These are phyloP conservation scores for Thera britannica DNA, from an alignment of 2,888 invertebrate species.

Conservation along the genomic window DNA sequence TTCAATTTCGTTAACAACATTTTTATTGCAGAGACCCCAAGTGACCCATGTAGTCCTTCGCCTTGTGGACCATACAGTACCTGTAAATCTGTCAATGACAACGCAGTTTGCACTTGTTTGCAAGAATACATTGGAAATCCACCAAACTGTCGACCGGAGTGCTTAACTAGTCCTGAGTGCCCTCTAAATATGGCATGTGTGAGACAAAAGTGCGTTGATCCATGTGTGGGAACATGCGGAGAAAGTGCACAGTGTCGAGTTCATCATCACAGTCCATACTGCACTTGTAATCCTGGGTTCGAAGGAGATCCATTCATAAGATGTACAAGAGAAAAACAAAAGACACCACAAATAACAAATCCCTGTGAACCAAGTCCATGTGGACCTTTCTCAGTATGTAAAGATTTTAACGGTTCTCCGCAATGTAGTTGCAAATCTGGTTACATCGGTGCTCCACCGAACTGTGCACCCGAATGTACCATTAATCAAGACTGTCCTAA, in stretches of 20 bases:
- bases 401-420: conserved; percentile 78
- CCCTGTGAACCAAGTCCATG: conserved; percentile 89
- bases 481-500: conserved; percentile 91
- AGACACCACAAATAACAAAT: conserved; percentile 79
- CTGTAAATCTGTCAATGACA: conserved; percentile 86
- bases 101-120: conserved; percentile 89
- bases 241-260: conserved; percentile 89
- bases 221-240: conserved; percentile 91
- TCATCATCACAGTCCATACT: conserved; percentile 88
- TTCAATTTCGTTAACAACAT: background rate
- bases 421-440: conserved; percentile 87
- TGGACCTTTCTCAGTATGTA: conserved; percentile 87
- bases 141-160: conserved; percentile 91
- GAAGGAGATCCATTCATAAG: conserved; percentile 90
- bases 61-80: conserved; percentile 92
- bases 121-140: conserved; percentile 89
- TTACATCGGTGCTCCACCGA: conserved; percentile 88
- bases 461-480: conserved; percentile 91
- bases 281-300: conserved; percentile 89
- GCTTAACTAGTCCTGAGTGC: conserved; percentile 91
- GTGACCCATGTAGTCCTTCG: conserved; percentile 89
- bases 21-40: conserved; percentile 64
- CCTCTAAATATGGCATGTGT: conserved; percentile 91
- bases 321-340: conserved; percentile 74
- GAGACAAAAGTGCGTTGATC: conserved; percentile 90